Percentiles rank a stretch among this genome's conserved stretches.
phyloP scores from a whole-genome alignment of 2,797 vertebrate genomes.

The Lutjanus campechanus region DNA sequence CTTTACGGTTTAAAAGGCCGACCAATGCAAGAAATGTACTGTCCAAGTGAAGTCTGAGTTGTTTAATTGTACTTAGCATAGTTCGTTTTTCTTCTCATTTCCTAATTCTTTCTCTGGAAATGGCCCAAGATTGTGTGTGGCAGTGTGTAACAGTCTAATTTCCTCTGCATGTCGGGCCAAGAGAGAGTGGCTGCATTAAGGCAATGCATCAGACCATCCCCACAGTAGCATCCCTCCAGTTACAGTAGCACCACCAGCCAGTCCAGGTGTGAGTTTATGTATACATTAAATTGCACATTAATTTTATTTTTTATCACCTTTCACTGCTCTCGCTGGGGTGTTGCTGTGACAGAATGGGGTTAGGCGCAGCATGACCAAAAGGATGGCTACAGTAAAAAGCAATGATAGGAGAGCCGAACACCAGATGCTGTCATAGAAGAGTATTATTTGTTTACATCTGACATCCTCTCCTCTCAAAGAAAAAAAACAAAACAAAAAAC shows the following conservation, averaged over 20 bases:
- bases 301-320: conserved; percentile 71
- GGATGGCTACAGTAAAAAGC: conserved; percentile 67
- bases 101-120: conserved; percentile 52
- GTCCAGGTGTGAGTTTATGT: conserved; percentile 82
- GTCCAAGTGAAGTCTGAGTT: conserved; percentile 40
- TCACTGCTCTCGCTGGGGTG: conserved; percentile 56
- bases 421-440: conserved; percentile 71
- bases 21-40: conserved; percentile 27
- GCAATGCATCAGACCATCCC: conserved; percentile 28
- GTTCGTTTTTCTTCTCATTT: conserved; percentile 40
- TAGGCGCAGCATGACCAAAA: conserved; percentile 60
- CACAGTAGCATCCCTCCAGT: conserved; percentile 32
- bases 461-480: conserved; percentile 44
- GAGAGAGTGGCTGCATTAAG: conserved; percentile 45
- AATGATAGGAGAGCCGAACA: conserved; percentile 54
- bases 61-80: conserved; percentile 28
- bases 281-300: conserved; percentile 79
- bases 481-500: conserved; percentile 43
- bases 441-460: conserved; percentile 67
- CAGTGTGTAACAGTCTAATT: conserved; percentile 56
- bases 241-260: conserved; percentile 50
- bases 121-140: conserved; percentile 45
- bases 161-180: conserved; percentile 33
- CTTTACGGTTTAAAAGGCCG: conserved; percentile 31
- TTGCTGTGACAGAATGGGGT: conserved; percentile 68